phyloP scores from a whole-genome alignment of 2,113 vertebrate genomes.

The Eubucco bourcierii region DNA sequence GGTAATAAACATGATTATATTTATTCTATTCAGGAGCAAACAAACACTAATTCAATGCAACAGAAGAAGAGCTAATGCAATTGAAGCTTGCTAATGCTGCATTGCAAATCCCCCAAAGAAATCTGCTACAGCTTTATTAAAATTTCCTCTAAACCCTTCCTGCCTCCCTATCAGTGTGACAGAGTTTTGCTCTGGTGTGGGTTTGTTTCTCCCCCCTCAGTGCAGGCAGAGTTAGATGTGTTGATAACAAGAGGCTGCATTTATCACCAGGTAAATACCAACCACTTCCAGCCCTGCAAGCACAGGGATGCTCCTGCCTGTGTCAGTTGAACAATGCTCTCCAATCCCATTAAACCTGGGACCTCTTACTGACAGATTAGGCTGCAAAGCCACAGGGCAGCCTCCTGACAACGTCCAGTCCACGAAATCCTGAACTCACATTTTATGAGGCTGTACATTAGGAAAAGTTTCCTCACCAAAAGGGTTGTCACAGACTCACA shows the following conservation, averaged over 20 bases:
- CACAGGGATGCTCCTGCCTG: neutral
- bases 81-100: slow-evolving; percentile 15
- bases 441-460: no score
- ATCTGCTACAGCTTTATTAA: slow-evolving; percentile 42
- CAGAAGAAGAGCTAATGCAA: neutral
- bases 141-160: neutral
- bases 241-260: neutral
- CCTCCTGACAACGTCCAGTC: neutral
- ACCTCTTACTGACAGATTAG: neutral
- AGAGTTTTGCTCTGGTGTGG: neutral
- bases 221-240: neutral
- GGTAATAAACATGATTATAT: slow-evolving; percentile 23
- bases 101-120: slow-evolving; percentile 12
- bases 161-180: neutral
- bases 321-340: neutral
- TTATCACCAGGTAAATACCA: neutral
- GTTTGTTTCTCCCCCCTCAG: neutral
- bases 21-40: slow-evolving; percentile 17
- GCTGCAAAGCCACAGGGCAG: neutral
- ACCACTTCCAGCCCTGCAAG: neutral
- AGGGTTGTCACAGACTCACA: no score
- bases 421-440: no score
- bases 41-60: slow-evolving; percentile 27
- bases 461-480: no score
- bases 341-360: neutral